Base-by-base conservation (phyloP, 1,140 invertebrate genomes). In the Drosophila kanapiae region DNA sequence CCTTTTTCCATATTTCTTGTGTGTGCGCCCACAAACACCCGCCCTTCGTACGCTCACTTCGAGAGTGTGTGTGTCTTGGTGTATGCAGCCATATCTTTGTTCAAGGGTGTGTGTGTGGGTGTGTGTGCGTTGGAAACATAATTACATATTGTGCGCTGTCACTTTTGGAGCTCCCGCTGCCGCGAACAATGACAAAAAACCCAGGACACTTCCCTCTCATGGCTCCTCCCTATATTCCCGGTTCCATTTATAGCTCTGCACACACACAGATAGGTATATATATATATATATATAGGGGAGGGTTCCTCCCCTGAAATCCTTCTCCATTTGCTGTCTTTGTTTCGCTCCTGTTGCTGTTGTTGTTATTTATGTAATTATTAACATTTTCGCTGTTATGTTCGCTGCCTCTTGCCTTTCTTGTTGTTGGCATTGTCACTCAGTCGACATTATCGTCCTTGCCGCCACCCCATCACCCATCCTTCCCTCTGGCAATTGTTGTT, bases 351-450 rank as follows among this genome's bases (percentile, higher is more conserved):
- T 58, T 82, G 63, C 71, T 75, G 71, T 72, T 87, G 86, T 90
- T 88, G 74, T 90, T 79, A 90, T 88, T 88, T 88, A 90, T 88
- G 85, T 90, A 88, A 88, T 88, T 88, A 90, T 88, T 88, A 87
- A 87, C 77, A 90, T 88, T 88, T 88, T 84, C 75, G 65, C 80
- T 88, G 74, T 69, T 65, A 51, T 75, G 71, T 59, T 64, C 49
- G 56, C 58, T 69, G 48, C 37, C 65, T 69, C 31, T 48, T 49
- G 70, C 58, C 48, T 40, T n/a, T 56, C 29, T 61, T 54, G 56
- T 43, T 68, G 65, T 42, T 76, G 71, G 58, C 71, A 68, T 65
- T 80, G 38, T 47, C 59, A 59, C 33, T 42, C 54, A 49, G 59
- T 61, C 62, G 67, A 70, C 67, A 70, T 70, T 70, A 71, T 71